Conservation (phyloP, 2,888 invertebrate species). For the Caradrina clavipalpis region DNA sequence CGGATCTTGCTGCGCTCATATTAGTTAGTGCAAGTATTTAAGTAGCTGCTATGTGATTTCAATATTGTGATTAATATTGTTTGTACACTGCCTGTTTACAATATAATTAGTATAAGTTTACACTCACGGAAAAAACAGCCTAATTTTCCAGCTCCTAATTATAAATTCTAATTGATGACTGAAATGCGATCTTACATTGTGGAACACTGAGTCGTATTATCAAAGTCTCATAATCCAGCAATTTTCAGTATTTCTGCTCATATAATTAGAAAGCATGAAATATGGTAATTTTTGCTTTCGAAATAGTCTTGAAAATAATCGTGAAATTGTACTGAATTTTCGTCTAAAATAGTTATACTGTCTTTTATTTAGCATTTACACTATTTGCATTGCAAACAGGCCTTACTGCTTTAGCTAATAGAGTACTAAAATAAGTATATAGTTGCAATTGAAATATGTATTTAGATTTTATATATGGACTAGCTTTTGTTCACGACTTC, state of each 20-base stretch:
- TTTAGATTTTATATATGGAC: constrained; percentile 2
- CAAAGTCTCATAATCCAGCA: not conserved
- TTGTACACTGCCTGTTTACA: constrained; percentile 14
- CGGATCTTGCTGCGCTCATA: constrained; percentile 20
- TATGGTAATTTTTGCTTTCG: not conserved
- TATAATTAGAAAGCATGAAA: constrained; percentile 7
- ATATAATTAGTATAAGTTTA: not conserved
- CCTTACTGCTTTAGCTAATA: not conserved
- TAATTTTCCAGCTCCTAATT: not conserved
- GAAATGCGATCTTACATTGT: not conserved
- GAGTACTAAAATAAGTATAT: constrained; percentile 10
- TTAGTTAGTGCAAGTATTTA: constrained; percentile 21
- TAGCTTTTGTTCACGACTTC: not conserved
- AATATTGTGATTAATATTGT: constrained; percentile 11
- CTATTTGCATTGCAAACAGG: constrained; percentile 8
- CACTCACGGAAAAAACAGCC: not conserved
- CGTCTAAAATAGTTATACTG: too few species aligned
- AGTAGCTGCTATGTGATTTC: constrained; percentile 36
- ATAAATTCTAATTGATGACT: constrained; percentile 4
- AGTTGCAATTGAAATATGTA: constrained; percentile 6
- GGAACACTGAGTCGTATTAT: not conserved
- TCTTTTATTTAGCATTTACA: not conserved
- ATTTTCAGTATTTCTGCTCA: constrained; percentile 8
- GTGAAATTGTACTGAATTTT: not conserved
- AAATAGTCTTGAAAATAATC: not conserved